Base-by-base conservation (phyloP, 92 coral and sea anemone species). In the Scolanthus callimorphus region DNA sequence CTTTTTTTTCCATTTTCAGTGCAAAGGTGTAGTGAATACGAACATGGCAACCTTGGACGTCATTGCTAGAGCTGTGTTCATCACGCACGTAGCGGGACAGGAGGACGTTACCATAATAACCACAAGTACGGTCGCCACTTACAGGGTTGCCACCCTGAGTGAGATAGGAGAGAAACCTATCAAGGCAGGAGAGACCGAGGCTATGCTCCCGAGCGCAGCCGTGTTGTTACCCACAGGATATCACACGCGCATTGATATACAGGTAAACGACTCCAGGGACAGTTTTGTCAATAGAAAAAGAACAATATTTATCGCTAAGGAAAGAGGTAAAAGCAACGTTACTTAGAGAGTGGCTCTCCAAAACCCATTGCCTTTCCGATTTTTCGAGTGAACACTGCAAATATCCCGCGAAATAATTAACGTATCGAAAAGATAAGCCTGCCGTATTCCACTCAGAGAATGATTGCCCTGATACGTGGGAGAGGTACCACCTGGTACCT, bases 21-120 rank as follows among this genome's bases (percentile, higher is more conserved):
- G 75, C 51, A 29, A 59, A 30, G 50, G 21, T 17, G 51, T 80
- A 17, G 80, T 70, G 24, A 31, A 80, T 49, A 30, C 39, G 52
- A 80, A 73, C 55, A 65, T 80, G 80, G 55, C 47, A 19, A 59
- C 60, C 31, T 67, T 80, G 34, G 81, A 80, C 45, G 51, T 25
- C 29, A 51, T 76, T 24, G 47, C 79, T 23, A 55, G 60, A 17
- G 80, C 86, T 29, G 50, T 80, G 17, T 72, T 67, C 27, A 80
- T 59, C 71, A 73, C 64, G 57, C 51, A 50, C 17, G 37, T 73
- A 10, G 41, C 66, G 2, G 86, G 65, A 9, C 65, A 80, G 29
- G 51, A 66, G 0, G 86, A 80, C 55, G 63, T 51, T 1, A 60
- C 65, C 21, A 65, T 73, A 20, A 70, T 29, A 27, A 80, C 86